phyloP scores from a whole-genome alignment of 2,113 vertebrate species.

The Gopherus flavomarginatus region DNA sequence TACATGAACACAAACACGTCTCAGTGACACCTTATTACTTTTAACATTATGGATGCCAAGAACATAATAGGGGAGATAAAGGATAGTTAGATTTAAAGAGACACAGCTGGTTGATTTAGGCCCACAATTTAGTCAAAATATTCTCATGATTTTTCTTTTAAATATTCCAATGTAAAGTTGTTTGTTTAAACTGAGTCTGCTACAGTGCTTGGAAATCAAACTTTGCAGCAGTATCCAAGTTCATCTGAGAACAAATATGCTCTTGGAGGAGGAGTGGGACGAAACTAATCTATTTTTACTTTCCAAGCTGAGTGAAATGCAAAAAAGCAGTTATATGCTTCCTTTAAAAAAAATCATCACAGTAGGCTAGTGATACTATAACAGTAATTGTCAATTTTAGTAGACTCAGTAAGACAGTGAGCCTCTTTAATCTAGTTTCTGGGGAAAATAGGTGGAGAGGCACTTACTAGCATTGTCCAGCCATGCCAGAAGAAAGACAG shows the following conservation, averaged over 20 bases:
- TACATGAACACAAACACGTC: neutral
- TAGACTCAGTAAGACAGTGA: neutral
- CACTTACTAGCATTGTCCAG: neutral
- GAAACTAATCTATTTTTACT: neutral
- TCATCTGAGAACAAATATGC: neutral
- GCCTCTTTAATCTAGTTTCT: neutral
- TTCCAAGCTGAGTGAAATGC: neutral
- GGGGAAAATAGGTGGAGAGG: neutral
- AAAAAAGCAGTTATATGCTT: neutral
- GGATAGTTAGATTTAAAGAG: neutral
- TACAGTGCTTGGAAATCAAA: neutral
- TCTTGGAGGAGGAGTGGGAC: neutral
- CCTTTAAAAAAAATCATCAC: neutral
- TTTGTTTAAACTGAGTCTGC: neutral
- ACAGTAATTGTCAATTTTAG: neutral
- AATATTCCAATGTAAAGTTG: neutral
- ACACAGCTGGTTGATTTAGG: neutral
- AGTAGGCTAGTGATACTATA: neutral
- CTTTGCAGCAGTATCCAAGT: neutral
- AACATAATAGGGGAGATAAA: neutral
- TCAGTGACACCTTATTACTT: neutral
- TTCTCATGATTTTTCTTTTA: neutral
- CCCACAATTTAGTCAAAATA: neutral
- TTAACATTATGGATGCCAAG: neutral
- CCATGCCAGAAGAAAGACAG: neutral